These are phyloP conservation scores for Podotricha telesiphe DNA, from an alignment of 2,888 invertebrate species.

Conservation along the genomic window DNA sequence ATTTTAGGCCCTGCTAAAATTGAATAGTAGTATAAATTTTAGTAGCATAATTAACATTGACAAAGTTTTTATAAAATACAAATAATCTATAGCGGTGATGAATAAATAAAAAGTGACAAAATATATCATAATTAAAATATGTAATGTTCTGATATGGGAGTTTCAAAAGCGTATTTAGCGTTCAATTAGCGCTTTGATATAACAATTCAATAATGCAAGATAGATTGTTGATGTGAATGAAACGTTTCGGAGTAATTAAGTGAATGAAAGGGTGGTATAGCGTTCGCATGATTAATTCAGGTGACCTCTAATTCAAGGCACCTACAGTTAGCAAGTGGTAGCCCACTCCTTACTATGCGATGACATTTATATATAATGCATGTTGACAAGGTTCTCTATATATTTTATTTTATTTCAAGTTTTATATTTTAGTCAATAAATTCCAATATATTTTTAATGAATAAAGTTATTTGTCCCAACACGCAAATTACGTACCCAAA, in stretches of 20 bases:
- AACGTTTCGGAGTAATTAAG: conserved; percentile 49
- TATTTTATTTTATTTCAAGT: too few species aligned
- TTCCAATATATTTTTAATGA: too few species aligned
- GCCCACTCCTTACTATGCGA: conserved; percentile 30
- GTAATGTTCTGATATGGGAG: not conserved
- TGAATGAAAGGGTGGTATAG: conserved; percentile 47
- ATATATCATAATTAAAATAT: not conserved
- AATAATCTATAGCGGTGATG: not conserved
- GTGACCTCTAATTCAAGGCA: conserved; percentile 53
- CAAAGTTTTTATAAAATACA: not conserved
- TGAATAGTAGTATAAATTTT: not conserved
- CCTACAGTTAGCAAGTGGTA: too few species aligned
- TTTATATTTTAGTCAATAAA: too few species aligned
- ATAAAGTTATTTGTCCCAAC: too few species aligned
- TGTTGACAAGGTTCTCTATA: too few species aligned
- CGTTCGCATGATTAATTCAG: conserved; percentile 61
- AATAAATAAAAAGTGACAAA: not conserved
- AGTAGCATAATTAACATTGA: not conserved
- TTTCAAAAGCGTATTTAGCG: conserved; percentile 24
- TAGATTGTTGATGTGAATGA: conserved; percentile 39
- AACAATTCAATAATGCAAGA: conserved; percentile 38
- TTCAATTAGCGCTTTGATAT: conserved; percentile 34
- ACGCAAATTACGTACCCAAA: too few species aligned
- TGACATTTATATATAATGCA: conserved; percentile 31
- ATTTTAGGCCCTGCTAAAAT: too few species aligned